Conservation (phyloP, 1,140 invertebrate genomes). For the Caenorhabditis latens region DNA sequence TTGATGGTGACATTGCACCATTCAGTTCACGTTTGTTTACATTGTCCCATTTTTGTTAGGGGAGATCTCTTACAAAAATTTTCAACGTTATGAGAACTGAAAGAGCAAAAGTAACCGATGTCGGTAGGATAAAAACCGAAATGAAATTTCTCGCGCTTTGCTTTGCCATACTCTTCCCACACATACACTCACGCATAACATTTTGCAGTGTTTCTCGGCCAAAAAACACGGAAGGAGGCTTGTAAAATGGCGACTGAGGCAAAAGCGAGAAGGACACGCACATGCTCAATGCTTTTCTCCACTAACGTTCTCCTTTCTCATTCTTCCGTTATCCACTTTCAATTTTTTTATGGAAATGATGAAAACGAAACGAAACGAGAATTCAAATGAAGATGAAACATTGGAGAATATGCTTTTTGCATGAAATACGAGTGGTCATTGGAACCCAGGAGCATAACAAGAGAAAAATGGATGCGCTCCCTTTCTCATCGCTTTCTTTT, state of each 20-base stretch:
- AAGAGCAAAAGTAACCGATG: background rate
- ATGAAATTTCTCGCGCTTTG: constrained; percentile 6
- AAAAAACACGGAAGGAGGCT: constrained; percentile 49
- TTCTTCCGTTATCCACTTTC: background rate
- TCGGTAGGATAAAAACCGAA: background rate
- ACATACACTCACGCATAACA: constrained; percentile 44
- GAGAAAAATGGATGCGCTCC: constrained; percentile 20
- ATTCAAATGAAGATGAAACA: constrained; percentile 35
- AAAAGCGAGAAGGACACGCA: constrained; percentile 42
- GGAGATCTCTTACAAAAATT: too few relatives aligned
- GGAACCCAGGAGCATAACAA: background rate
- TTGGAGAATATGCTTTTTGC: background rate
- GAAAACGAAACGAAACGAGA: constrained; percentile 15
- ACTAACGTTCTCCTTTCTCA: constrained; percentile 20
- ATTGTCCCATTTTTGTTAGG: background rate
- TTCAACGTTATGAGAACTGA: background rate
- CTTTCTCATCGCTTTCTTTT: constrained; percentile 30
- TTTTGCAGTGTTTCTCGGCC: constrained; percentile 38
- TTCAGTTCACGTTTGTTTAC: constrained; percentile 24
- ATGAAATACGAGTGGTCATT: background rate
- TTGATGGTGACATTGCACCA: background rate
- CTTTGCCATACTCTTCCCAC: constrained; percentile 31
- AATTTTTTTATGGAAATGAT: background rate
- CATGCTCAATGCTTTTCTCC: constrained; percentile 32
- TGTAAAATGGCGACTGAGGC: constrained; percentile 29